phyloP scores from a whole-genome alignment of 2,797 vertebrate species.

The Macropus fuliginosus region DNA sequence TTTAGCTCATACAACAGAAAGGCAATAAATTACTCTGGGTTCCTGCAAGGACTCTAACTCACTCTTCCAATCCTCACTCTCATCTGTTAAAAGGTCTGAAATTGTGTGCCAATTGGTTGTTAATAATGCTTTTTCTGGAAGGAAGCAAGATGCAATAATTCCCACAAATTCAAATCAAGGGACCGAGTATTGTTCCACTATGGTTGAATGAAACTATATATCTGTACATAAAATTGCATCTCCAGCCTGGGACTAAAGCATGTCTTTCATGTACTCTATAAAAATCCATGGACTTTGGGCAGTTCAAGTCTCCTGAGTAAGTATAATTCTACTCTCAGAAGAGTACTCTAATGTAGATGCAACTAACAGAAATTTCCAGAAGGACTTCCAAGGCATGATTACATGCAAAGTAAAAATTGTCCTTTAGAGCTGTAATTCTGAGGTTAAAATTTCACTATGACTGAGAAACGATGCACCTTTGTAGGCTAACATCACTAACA shows the following conservation, averaged over 20 bases:
- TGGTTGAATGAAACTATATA: slow-evolving; percentile 64
- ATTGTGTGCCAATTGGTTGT: slow-evolving; percentile 55
- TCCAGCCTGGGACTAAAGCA: slow-evolving; percentile 1
- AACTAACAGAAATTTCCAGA: slow-evolving; percentile 51
- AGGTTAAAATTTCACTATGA: slow-evolving; percentile 68
- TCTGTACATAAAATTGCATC: slow-evolving; percentile 53
- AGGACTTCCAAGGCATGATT: slow-evolving; percentile 68
- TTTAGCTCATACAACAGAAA: slow-evolving; percentile 63
- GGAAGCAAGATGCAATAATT: slow-evolving; percentile 69
- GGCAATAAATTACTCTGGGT: slow-evolving; percentile 57
- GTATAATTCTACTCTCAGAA: slow-evolving; percentile 42
- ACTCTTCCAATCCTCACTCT: slow-evolving; percentile 63
- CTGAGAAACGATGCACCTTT: slow-evolving; percentile 60
- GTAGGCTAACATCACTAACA: slow-evolving; percentile 47
- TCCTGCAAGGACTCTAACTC: slow-evolving; percentile 69
- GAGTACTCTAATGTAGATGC: slow-evolving; percentile 40
- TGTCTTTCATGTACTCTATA: slow-evolving; percentile 46
- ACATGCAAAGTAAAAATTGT: slow-evolving; percentile 73
- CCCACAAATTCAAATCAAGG: slow-evolving; percentile 69
- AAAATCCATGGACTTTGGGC: slow-evolving; percentile 14
- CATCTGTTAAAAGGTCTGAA: slow-evolving; percentile 65
- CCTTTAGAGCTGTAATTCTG: slow-evolving; percentile 75
- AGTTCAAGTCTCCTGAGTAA: slow-evolving; percentile 20
- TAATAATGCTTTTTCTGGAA: slow-evolving; percentile 66
- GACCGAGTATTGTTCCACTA: slow-evolving; percentile 38